Percentiles rank a stretch among this genome's conserved stretches.
These are phyloP conservation scores for Sylvicola cinctus DNA, from an alignment of 2,888 invertebrate species.

Conservation along the genomic window DNA sequence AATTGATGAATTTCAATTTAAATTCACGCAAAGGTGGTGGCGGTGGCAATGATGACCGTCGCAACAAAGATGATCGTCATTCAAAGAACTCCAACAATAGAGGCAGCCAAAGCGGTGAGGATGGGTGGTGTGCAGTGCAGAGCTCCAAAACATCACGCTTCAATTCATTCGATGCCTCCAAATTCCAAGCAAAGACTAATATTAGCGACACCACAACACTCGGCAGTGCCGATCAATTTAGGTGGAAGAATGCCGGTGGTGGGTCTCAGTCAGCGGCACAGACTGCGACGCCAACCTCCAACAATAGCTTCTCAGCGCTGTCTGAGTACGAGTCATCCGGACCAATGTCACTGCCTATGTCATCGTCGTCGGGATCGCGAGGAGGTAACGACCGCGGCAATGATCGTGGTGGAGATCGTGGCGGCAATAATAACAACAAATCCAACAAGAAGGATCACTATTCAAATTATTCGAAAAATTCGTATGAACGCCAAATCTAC, in stretches of 20 bases:
- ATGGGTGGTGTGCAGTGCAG: slow-evolving; percentile 9
- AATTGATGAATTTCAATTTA: slow-evolving; percentile 14
- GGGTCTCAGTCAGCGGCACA: not conserved
- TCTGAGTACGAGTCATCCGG: not conserved
- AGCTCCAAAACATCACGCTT: not conserved
- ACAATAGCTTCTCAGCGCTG: not conserved
- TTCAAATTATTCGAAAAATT: no score
- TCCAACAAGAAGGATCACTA: slow-evolving; percentile 13
- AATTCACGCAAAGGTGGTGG: slow-evolving; percentile 32
- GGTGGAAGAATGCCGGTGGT: not conserved
- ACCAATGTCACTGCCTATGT: not conserved
- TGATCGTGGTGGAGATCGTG: slow-evolving; percentile 24
- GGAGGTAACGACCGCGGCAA: slow-evolving; percentile 16
- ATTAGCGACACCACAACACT: slow-evolving; percentile 1
- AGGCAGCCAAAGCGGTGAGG: slow-evolving; percentile 11
- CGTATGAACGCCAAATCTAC: no score
- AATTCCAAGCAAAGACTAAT: no score
- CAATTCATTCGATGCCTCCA: not conserved
- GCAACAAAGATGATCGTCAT: slow-evolving; percentile 23
- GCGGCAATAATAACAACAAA: slow-evolving; percentile 24
- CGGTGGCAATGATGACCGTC: not conserved
- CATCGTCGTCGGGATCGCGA: slow-evolving; percentile 16
- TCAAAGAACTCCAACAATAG: slow-evolving; percentile 16
- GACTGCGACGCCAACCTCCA: not conserved
- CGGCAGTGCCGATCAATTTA: slow-evolving; percentile 3